These are phyloP conservation scores for Tychaedon coryphoeus DNA, from an alignment of 2,113 vertebrate species.

Conservation along the genomic window DNA sequence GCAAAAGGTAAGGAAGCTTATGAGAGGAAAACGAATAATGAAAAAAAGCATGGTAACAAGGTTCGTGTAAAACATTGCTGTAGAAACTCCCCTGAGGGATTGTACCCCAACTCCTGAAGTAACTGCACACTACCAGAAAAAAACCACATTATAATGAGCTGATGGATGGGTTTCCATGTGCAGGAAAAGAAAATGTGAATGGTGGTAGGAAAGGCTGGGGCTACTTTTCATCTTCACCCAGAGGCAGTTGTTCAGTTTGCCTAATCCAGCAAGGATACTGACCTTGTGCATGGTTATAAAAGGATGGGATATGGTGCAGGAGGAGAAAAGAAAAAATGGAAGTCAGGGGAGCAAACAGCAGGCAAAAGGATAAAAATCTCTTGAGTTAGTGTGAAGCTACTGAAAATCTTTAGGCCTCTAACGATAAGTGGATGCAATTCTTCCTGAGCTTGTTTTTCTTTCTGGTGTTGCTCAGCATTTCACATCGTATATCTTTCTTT, in stretches of 20 bases:
- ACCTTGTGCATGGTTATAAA: not conserved
- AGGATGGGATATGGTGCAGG: not conserved
- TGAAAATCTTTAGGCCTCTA: not conserved
- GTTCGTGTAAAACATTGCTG: not conserved
- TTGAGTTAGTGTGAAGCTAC: not conserved
- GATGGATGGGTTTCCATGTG: not conserved
- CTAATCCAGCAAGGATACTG: not conserved
- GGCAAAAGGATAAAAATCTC: not conserved
- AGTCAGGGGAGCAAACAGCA: not conserved
- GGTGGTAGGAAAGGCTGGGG: not conserved
- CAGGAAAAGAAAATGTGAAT: not conserved
- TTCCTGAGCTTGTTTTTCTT: not conserved
- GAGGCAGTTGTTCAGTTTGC: not conserved
- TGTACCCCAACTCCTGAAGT: not conserved
- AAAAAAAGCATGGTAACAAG: not conserved
- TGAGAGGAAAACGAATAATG: not conserved
- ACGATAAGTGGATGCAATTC: not conserved
- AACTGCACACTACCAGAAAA: not conserved
- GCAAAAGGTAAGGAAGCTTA: not conserved
- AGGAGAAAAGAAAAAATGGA: not conserved
- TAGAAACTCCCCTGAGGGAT: not conserved
- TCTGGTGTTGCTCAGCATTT: not conserved
- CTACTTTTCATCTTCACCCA: not conserved
- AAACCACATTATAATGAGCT: not conserved
- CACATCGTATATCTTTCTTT: not conserved